Conservation (phyloP, 2,797 vertebrate genomes). For the Catamblyrhynchus diadema region DNA sequence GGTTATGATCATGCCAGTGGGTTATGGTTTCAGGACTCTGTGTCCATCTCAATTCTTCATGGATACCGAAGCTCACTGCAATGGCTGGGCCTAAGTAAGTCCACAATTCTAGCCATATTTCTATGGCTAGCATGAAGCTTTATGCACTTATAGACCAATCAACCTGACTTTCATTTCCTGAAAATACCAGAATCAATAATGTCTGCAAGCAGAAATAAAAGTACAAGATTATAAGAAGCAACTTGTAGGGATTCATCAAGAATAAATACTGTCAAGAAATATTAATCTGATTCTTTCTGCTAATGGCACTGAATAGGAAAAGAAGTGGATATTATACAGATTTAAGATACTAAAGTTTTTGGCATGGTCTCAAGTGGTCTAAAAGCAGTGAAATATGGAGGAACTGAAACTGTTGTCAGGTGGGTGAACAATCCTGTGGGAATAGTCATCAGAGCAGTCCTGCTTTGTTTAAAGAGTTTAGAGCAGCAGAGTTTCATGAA, state of each 20-base stretch:
- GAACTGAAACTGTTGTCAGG: not conserved
- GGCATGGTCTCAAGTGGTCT: not conserved
- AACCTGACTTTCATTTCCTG: not conserved
- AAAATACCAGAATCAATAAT: not conserved
- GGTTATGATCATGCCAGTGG: not conserved
- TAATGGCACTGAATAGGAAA: not conserved
- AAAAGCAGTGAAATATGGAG: not conserved
- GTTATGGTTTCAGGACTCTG: not conserved
- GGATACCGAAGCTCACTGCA: not conserved
- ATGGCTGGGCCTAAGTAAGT: not conserved
- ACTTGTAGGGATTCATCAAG: not conserved
- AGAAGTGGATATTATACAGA: not conserved
- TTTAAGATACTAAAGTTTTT: not conserved
- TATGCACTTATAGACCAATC: not conserved
- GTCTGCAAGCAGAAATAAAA: not conserved
- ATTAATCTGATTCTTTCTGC: not conserved
- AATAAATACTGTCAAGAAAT: not conserved
- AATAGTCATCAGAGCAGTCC: not conserved
- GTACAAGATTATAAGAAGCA: not conserved
- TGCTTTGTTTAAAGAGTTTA: not conserved
- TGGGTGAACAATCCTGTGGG: not conserved
- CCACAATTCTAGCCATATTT: rapidly evolving
- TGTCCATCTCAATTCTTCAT: not conserved
- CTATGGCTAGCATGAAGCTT: not conserved
- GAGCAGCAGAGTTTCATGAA: not conserved